These are phyloP conservation scores for Thalassophryne amazonica DNA, from an alignment of 2,797 vertebrate genomes.

Conservation along the genomic window DNA sequence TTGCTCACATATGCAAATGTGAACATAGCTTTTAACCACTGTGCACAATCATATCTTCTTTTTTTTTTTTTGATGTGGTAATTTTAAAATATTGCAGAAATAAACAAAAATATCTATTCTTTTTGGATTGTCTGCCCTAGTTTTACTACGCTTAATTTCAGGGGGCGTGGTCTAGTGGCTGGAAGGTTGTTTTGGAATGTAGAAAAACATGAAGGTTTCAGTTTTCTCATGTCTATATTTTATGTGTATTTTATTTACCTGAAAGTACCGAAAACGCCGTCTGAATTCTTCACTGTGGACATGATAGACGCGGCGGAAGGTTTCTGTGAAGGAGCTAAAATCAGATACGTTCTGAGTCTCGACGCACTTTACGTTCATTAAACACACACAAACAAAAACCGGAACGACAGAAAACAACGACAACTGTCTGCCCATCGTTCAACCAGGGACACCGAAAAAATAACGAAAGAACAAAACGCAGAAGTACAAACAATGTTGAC, in stretches of 20 bases:
- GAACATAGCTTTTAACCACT: too few relatives aligned
- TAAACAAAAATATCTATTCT: too few relatives aligned
- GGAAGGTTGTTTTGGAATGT: too few relatives aligned
- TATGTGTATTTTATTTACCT: slow-evolving; percentile 45
- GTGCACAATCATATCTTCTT: too few relatives aligned
- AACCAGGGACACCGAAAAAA: background rate
- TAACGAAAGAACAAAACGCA: background rate
- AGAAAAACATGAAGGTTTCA: too few relatives aligned
- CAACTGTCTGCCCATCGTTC: slow-evolving; percentile 7
- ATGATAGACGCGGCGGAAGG: slow-evolving; percentile 20
- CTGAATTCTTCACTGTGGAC: slow-evolving; percentile 26
- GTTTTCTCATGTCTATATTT: too few relatives aligned
- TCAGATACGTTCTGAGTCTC: background rate
- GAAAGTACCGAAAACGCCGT: slow-evolving; percentile 21
- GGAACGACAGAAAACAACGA: fast-evolving
- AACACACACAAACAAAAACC: background rate
- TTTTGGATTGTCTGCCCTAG: too few relatives aligned
- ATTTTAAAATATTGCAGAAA: too few relatives aligned
- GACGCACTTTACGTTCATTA: background rate
- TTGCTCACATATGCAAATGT: too few relatives aligned
- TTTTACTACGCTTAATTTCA: too few relatives aligned
- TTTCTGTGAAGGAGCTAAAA: slow-evolving; percentile 30
- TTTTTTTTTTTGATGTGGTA: too few relatives aligned
- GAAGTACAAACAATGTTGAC: background rate
- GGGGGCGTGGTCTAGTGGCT: too few relatives aligned